Conservation (phyloP, 2,888 invertebrate species). For the Caradrina kadenii region DNA sequence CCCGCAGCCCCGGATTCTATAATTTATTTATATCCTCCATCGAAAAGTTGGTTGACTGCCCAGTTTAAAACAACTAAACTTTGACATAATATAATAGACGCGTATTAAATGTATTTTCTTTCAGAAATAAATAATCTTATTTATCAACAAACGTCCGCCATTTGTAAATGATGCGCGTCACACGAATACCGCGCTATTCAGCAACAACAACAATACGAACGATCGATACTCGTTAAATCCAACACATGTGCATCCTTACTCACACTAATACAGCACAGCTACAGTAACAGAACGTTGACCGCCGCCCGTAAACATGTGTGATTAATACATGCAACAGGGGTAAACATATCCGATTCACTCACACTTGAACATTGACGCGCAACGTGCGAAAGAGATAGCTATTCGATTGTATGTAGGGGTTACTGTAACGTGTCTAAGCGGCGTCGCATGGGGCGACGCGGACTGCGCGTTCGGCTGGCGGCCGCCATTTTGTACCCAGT, state of each 20-base stretch:
- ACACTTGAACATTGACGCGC: constrained; percentile 16
- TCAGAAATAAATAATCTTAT: constrained; percentile 9
- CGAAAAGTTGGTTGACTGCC: constrained; percentile 13
- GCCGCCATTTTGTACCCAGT: constrained; percentile 73
- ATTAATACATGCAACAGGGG: constrained; percentile 36
- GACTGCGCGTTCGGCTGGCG: constrained; percentile 27
- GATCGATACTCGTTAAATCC: constrained; percentile 21
- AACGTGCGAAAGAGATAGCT: constrained; percentile 54
- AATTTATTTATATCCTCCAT: constrained; percentile 36
- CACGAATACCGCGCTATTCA: constrained; percentile 32
- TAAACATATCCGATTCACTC: constrained; percentile 36
- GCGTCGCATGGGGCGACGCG: constrained; percentile 38
- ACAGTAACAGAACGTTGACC: constrained; percentile 62
- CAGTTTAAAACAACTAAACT: constrained; percentile 8
- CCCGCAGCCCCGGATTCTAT: too few species aligned
- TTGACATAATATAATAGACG: neutral
- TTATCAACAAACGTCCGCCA: constrained; percentile 17
- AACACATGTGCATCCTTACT: constrained; percentile 42
- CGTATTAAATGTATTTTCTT: constrained; percentile 2
- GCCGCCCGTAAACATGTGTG: constrained; percentile 29
- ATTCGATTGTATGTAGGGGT: constrained; percentile 26
- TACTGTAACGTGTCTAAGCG: constrained; percentile 62
- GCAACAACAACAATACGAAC: constrained; percentile 29
- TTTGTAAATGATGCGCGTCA: constrained; percentile 50
- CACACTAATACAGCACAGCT: constrained; percentile 43